phyloP scores from a whole-genome alignment of 2,113 vertebrate genomes.

The Seriola aureovittata region DNA sequence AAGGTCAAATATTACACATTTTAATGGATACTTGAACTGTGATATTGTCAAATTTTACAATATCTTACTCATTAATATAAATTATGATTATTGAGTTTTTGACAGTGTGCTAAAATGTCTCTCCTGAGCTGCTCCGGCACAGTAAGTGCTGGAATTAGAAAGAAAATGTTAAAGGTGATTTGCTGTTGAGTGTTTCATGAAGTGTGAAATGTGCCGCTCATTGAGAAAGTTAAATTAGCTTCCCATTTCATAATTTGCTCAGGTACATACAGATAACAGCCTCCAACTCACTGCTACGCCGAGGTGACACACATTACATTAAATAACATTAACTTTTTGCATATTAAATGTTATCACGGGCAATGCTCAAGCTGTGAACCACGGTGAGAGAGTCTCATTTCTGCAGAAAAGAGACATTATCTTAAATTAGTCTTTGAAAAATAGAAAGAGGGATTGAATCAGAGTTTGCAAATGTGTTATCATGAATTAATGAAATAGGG shows the following conservation, averaged over 20 bases:
- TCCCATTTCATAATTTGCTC: conserved; percentile 62
- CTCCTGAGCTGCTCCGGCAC: background rate
- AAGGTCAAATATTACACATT: background rate
- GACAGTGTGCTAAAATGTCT: conserved; percentile 1
- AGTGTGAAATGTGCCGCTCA: conserved; percentile 69
- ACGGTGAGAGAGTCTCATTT: conserved; percentile 25
- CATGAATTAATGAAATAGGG: conserved; percentile 55
- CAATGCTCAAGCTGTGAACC: background rate
- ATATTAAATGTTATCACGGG: conserved; percentile 18
- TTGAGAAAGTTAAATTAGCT: conserved; percentile 68
- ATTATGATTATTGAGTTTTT: conserved; percentile 9
- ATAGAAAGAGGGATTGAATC: conserved; percentile 38
- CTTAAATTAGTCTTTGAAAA: conserved; percentile 39
- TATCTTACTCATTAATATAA: background rate
- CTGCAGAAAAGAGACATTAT: conserved; percentile 31
- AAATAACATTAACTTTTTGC: conserved; percentile 33
- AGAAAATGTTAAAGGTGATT: conserved; percentile 62
- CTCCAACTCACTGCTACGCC: conserved; percentile 4
- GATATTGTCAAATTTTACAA: background rate
- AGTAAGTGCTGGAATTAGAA: conserved; percentile 45
- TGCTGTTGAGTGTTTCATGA: conserved; percentile 60
- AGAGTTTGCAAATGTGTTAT: conserved; percentile 48
- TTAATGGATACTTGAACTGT: background rate
- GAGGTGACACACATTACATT: conserved; percentile 26
- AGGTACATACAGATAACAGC: conserved; percentile 59